Percentiles rank a stretch among this genome's conserved stretches.
Evolutionary conservation across 2,888 invertebrate species (phyloP).

Genomic region (Plemyria rubiginata): DNA sequence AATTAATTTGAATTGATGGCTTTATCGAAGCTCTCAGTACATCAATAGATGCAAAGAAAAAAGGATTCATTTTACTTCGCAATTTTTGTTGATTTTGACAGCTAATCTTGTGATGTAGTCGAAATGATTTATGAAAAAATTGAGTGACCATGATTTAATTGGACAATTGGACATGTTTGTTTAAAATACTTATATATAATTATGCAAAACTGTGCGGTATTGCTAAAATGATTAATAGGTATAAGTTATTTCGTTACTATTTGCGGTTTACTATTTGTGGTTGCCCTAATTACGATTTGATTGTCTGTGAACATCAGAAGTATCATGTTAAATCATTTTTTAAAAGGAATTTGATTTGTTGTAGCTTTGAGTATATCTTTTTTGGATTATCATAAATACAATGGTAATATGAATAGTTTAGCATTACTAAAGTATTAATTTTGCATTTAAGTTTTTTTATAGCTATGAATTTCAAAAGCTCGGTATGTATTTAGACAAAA

Average conservation of each 20-base stretch:
- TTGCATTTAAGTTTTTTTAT: no score
- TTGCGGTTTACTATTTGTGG: background rate
- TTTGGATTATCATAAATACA: no score
- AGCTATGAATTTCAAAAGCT: no score
- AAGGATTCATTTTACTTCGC: conserved; percentile 57
- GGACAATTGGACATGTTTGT: conserved; percentile 11
- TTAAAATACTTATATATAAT: conserved; percentile 4
- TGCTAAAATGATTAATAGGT: conserved; percentile 26
- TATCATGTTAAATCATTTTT: no score
- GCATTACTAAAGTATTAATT: no score
- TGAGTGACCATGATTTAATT: conserved; percentile 43
- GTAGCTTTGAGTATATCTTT: no score
- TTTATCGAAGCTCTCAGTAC: conserved; percentile 59
- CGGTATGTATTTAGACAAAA: no score
- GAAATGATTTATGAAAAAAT: conserved; percentile 61
- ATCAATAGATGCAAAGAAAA: conserved; percentile 58
- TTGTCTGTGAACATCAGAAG: background rate
- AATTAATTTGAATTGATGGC: conserved; percentile 73
- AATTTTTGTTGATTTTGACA: conserved; percentile 71
- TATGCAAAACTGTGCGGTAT: conserved; percentile 12
- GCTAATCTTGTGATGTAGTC: conserved; percentile 58
- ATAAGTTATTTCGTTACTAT: background rate
- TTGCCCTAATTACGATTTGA: conserved; percentile 8
- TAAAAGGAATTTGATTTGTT: no score
- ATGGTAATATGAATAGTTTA: no score